Evolutionary conservation across 2,797 vertebrate genomes (phyloP), one percentile per base, ranked within the genome.

Genomic region (Dromococcyx pavoninus): DNA sequence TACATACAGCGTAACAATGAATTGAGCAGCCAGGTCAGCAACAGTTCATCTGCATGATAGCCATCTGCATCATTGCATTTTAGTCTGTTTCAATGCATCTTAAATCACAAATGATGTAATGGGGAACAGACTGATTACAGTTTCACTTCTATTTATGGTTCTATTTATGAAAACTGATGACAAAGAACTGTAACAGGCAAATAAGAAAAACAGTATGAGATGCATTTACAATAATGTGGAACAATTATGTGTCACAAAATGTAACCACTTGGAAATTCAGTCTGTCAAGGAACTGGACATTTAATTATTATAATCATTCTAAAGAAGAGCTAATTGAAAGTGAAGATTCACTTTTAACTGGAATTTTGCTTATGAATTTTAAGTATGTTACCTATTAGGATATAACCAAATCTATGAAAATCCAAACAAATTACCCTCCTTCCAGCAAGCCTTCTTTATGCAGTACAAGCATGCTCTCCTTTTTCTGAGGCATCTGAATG

Each of bases 251-350:
- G 86, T 95, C 95, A 97, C 85, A 97, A 97, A 97, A 78, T 33
- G 85, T 86, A 93, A 70, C 81, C 67, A 64, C 82, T 96, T 95
- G 71, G 94, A 97, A 94, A 97, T 92, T 90, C 93, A 86, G 84
- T 76, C 79, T 96, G 91, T 94, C 93, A 91, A 93, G 61, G 75
- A 94, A 86, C 61, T 92, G 96, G 95, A 96, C 79, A 91, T 96
- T 97, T 89, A 94, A 96, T 96, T 96, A 97, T 87, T 93, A 94
- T 90, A 96, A 95, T 87, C 67, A 88, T 88, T 93, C 96, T 90
- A 96, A 97, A 96, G 56, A 94, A 77, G 84, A 92, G 94, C 82
- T 95, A 94, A 96, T 80, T 96, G 91, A 89, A 97, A 96, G 89
- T 89, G 96, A 96, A 92, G 54, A 96, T 78, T 84, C 54, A 92